Evolutionary conservation across 2,888 invertebrate species (phyloP).

Genomic region (Chouioia cunea): DNA sequence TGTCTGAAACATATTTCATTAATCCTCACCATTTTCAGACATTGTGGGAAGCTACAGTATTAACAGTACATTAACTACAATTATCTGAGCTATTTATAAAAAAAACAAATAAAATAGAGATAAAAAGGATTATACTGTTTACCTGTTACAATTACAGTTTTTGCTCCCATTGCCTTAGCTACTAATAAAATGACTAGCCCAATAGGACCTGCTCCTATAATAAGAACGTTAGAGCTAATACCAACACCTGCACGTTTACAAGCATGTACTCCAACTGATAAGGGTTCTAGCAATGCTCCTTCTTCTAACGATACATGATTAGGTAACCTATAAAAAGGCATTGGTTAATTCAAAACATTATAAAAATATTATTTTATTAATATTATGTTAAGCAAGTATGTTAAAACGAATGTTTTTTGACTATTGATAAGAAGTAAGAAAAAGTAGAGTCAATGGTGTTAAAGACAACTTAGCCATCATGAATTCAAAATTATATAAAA

Average conservation of each 20-base stretch:
- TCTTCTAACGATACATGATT: constrained; percentile 92
- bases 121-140: constrained; percentile 20
- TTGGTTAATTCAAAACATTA: no score
- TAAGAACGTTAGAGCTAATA: constrained; percentile 79
- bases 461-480: no score
- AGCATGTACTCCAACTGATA: constrained; percentile 94
- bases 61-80: constrained; percentile 26
- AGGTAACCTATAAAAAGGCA: constrained; percentile 82
- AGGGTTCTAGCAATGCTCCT: constrained; percentile 92
- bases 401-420: no score
- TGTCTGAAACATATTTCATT: no score
- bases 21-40: no score
- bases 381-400: no score
- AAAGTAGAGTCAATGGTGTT: no score
- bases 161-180: constrained; percentile 89
- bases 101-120: constrained; percentile 8
- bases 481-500: no score
- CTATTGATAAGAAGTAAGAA: no score
- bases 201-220: constrained; percentile 90
- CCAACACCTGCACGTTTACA: constrained; percentile 86
- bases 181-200: constrained; percentile 85
- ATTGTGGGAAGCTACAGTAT: no score
- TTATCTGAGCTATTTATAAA: constrained; percentile 8
- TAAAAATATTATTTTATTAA: no score
- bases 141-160: constrained; percentile 84